These are phyloP conservation scores for Polypedilum pembai DNA, from an alignment of 1,140 invertebrate genomes.

Conservation along the genomic window DNA sequence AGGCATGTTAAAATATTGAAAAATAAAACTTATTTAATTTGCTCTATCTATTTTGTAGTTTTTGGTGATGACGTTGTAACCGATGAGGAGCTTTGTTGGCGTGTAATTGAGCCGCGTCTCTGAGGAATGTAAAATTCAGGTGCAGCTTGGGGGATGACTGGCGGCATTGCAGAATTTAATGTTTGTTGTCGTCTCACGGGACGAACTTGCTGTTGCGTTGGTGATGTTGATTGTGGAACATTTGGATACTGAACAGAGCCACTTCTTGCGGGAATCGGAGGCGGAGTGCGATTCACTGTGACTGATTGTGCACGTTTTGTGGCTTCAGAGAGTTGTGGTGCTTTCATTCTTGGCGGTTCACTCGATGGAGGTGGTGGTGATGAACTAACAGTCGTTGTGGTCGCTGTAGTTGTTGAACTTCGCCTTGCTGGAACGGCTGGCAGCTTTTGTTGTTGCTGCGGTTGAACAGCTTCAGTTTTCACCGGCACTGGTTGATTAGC, in stretches of 20 bases:
- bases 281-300: slow-evolving; percentile 42
- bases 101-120: slow-evolving; percentile 36
- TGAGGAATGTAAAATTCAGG: slow-evolving; percentile 53
- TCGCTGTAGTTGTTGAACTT: slow-evolving; percentile 30
- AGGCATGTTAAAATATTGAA: no score
- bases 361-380: not conserved
- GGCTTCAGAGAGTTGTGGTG: slow-evolving; percentile 37
- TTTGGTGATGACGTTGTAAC: not conserved
- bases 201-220: slow-evolving; percentile 31
- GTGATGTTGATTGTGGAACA: slow-evolving; percentile 27
- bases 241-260: slow-evolving; percentile 38
- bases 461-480: slow-evolving; percentile 42
- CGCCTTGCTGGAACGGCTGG: slow-evolving; percentile 29
- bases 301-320: slow-evolving; percentile 38
- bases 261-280: slow-evolving; percentile 41
- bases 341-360: slow-evolving; percentile 23
- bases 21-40: no score
- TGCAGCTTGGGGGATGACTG: slow-evolving; percentile 45
- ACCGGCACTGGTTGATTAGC: slow-evolving; percentile 42
- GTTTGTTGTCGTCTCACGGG: slow-evolving; percentile 40
- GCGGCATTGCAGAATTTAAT: slow-evolving; percentile 41
- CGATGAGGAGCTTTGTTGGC: not conserved
- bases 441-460: slow-evolving; percentile 31
- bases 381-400: not conserved
- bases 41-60: not conserved